Percentiles rank a stretch among this genome's conserved stretches.
Evolutionary conservation across 2,888 invertebrate species (phyloP).

Genomic region (Panopea generosa): DNA sequence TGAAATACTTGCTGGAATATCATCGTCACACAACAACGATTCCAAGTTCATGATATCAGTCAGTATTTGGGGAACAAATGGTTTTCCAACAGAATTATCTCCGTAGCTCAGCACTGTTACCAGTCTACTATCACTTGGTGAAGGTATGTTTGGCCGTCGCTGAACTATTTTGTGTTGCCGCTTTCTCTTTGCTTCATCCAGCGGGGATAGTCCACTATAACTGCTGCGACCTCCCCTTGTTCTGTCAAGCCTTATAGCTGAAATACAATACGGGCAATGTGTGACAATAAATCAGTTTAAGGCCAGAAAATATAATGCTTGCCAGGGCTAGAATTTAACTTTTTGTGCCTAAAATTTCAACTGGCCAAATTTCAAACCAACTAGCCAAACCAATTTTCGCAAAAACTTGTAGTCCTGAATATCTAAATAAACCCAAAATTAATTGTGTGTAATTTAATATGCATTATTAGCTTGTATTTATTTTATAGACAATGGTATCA

Average conservation of each 20-base stretch:
- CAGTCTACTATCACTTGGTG: conserved; percentile 66
- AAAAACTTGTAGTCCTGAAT: too few relatives aligned
- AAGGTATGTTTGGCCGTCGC: conserved; percentile 13
- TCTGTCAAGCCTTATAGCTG: conserved; percentile 96
- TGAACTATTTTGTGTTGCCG: conserved; percentile 48
- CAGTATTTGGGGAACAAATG: conserved; percentile 76
- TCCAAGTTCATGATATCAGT: conserved; percentile 83
- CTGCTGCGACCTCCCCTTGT: conserved; percentile 98
- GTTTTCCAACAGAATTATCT: conserved; percentile 33
- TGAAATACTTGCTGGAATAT: conserved; percentile 70
- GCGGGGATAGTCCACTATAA: conserved; percentile 87
- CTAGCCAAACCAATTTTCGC: too few relatives aligned
- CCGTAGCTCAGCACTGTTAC: conserved; percentile 75
- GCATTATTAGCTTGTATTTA: too few relatives aligned
- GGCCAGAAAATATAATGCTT: too few relatives aligned
- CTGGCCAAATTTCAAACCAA: too few relatives aligned
- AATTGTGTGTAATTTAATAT: too few relatives aligned
- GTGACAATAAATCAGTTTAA: too few relatives aligned
- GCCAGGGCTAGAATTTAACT: too few relatives aligned
- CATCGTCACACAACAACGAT: conserved; percentile 81
- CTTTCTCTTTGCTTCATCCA: conserved; percentile 69
- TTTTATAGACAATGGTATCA: too few relatives aligned
- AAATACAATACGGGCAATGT: conserved; percentile 10
- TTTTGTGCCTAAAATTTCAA: too few relatives aligned
- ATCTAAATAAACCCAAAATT: too few relatives aligned